phyloP scores from a whole-genome alignment of 2,888 invertebrate genomes.

The Amphiduros pacificus region DNA sequence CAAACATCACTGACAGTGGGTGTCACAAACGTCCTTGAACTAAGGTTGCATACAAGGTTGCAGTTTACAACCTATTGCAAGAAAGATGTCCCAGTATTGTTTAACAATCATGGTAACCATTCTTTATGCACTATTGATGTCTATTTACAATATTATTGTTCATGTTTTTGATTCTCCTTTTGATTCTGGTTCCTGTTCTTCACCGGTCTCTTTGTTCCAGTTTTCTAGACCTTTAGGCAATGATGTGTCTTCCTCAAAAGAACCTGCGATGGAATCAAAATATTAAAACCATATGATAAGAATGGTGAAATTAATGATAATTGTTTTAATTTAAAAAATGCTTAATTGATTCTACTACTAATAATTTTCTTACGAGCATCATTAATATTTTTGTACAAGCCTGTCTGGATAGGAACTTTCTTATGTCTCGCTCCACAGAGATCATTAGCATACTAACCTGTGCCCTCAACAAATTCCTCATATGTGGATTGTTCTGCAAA shows the following conservation, averaged over 20 bases:
- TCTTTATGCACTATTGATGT: no score
- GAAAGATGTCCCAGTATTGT: no score
- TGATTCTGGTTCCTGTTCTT: no score
- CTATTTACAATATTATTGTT: no score
- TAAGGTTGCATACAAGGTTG: no score
- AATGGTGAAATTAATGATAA: background rate
- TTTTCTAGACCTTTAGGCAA: conserved; percentile 92
- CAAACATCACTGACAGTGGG: no score
- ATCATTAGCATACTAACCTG: conserved; percentile 42
- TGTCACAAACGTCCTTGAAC: no score
- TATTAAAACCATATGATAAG: background rate
- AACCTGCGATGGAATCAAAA: conserved; percentile 66
- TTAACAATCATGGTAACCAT: no score
- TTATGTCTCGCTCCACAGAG: no score
- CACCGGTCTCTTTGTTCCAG: conserved; percentile 79
- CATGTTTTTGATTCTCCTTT: no score
- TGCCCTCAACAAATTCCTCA: conserved; percentile 92
- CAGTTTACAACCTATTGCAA: no score
- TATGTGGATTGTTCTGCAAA: conserved; percentile 99
- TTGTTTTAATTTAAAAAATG: background rate
- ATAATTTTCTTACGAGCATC: background rate
- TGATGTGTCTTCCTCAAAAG: conserved; percentile 92
- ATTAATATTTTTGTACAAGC: background rate
- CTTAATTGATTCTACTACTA: background rate
- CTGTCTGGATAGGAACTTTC: no score